Conservation (phyloP, 1,140 invertebrate genomes). For the Littorina saxatilis region DNA sequence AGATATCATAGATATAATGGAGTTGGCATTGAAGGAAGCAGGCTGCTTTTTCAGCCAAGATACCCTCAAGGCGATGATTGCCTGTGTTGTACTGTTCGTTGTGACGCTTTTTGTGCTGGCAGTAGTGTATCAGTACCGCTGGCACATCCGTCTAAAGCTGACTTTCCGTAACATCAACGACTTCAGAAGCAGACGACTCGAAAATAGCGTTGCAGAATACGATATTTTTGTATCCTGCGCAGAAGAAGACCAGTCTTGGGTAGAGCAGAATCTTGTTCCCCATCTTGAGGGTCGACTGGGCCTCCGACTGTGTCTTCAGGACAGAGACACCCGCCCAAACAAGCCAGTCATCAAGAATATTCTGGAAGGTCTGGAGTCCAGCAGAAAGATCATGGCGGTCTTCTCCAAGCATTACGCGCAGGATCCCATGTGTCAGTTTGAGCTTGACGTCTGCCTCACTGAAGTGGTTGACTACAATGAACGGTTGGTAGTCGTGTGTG, state of each 20-base stretch:
- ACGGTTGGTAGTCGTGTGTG: conserved; percentile 37
- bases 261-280: background rate
- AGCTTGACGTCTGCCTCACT: conserved; percentile 72
- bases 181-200: background rate
- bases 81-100: background rate
- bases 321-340: conserved; percentile 61
- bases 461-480: conserved; percentile 38
- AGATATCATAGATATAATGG: background rate
- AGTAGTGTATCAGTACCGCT: conserved; percentile 11
- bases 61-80: conserved; percentile 3
- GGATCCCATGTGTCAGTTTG: conserved; percentile 62
- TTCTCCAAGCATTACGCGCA: conserved; percentile 54
- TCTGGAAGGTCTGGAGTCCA: conserved; percentile 52
- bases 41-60: conserved; percentile 18
- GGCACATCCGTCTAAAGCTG: conserved; percentile 32
- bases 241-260: background rate
- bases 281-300: conserved; percentile 24
- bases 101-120: background rate
- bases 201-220: conserved; percentile 29
- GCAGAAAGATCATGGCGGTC: conserved; percentile 54
- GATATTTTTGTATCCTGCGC: conserved; percentile 47
- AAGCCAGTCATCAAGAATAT: conserved; percentile 58
- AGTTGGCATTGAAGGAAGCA: background rate
- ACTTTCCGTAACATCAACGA: background rate
- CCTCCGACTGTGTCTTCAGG: conserved; percentile 58